Evolutionary conservation across 2,888 invertebrate genomes (phyloP), one percentile per base, ranked within the genome.

Genomic region (Pollenia angustigena): DNA sequence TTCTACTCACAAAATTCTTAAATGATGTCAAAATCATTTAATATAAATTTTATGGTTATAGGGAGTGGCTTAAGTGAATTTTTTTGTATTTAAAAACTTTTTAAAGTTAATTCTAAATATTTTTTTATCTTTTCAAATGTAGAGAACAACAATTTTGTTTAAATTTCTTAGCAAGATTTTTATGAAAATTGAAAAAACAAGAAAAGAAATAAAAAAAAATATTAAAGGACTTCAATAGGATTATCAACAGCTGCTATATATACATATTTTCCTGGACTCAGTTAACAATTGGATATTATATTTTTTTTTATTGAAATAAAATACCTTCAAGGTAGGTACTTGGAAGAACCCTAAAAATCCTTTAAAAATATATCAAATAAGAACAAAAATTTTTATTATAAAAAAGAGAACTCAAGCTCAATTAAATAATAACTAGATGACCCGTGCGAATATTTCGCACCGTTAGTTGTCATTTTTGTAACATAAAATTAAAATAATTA

Each of bases 1-100:
- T 46, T 52, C n/a, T 50, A 1, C 71, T 62, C 2, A 32, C 40
- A 56, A 44, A 71, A 72, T 68, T 74, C 50, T 54, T 40, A 12
- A 76, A 16, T 44, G 44, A 16, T 68, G 69, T 54, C 52, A 40
- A 81, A 32, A 56, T 50, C 64, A 64, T 71, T 72, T 42, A 23
- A 50, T 50, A 69, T 4, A 10, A 10, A 0, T 46, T 18, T 66
- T 12, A 1, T 66, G 23, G 10, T 40, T 68, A 44, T 46, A 76
- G 86, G 86, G 86, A 83, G 86, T 87, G 86, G 86, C 81, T 50
- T 48, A 50, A 9, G 4, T 7, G 2, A 46, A 16, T 0, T 8
- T 50, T 62, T 50, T 52, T 52, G 18, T 54, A 16, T n/a, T 18
- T 32, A 75, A 62, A 54, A 18, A 18, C 42, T 74, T 60, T 16